Conservation (phyloP, 2,797 vertebrate species). For the Tachyglossus aculeatus region DNA sequence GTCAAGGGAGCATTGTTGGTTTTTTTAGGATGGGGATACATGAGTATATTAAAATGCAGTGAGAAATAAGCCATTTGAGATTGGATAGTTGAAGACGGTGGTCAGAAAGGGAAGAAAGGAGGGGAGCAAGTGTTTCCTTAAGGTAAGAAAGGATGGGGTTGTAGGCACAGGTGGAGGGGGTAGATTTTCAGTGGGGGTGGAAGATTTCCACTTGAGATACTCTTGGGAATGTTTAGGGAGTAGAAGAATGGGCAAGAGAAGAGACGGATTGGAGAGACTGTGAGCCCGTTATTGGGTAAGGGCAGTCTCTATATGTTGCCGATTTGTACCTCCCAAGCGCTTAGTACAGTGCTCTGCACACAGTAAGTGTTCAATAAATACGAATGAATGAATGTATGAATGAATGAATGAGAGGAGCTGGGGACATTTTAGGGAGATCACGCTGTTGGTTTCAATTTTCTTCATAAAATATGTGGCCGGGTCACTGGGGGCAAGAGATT, state of each 20-base stretch:
- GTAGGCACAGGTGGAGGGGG: too few relatives aligned
- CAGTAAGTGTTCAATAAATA: slow-evolving; percentile 5
- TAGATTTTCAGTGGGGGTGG: neutral
- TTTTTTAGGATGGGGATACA: too few relatives aligned
- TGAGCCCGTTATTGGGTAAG: neutral
- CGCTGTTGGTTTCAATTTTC: too few relatives aligned
- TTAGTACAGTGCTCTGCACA: neutral
- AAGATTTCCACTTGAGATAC: neutral
- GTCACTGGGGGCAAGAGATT: too few relatives aligned
- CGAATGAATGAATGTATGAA: neutral
- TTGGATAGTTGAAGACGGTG: too few relatives aligned
- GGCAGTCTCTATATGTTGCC: too few relatives aligned
- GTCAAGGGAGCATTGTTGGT: too few relatives aligned
- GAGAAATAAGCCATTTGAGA: too few relatives aligned
- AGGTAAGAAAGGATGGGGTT: neutral
- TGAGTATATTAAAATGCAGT: too few relatives aligned
- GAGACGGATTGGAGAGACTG: neutral
- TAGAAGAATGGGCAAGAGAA: neutral
- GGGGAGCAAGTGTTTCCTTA: neutral
- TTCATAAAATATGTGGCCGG: too few relatives aligned
- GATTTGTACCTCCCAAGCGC: neutral
- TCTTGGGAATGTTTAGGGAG: neutral
- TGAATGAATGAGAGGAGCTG: neutral
- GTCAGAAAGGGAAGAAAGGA: neutral
- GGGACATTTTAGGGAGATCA: too few relatives aligned